Evolutionary conservation across 2,113 vertebrate species (phyloP).

Genomic region (Sapayoa aenigma): DNA sequence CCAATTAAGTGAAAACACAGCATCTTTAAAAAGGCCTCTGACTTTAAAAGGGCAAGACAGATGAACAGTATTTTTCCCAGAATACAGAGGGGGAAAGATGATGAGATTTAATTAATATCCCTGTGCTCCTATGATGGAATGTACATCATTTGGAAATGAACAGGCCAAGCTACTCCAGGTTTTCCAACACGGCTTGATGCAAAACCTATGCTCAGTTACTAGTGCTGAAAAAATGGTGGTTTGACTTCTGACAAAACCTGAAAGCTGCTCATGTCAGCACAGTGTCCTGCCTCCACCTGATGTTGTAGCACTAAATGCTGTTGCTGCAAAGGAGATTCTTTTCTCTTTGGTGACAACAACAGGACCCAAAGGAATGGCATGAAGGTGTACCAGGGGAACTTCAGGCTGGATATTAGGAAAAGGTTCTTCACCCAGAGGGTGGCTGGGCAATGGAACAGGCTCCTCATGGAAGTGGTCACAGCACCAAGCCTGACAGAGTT

Average conservation of each 20-base stretch:
- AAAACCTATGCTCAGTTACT: background rate
- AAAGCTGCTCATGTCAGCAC: background rate
- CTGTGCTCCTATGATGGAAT: background rate
- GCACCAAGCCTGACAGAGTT: background rate
- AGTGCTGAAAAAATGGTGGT: background rate
- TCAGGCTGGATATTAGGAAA: background rate
- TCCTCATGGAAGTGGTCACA: background rate
- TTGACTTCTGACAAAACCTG: background rate
- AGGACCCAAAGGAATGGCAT: background rate
- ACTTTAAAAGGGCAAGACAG: background rate
- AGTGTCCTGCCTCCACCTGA: background rate
- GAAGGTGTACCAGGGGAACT: background rate
- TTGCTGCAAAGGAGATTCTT: background rate
- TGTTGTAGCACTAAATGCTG: fast-evolving
- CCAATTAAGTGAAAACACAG: background rate
- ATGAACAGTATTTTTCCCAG: background rate
- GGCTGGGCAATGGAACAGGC: background rate
- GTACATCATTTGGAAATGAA: background rate
- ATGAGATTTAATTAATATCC: background rate
- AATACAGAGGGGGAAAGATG: background rate
- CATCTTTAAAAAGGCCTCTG: background rate
- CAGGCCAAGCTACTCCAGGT: background rate
- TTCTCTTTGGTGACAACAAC: background rate
- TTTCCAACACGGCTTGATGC: background rate
- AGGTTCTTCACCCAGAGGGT: background rate